Evolutionary conservation across 1,140 invertebrate species (phyloP).

Genomic region (Cepaea nemoralis): DNA sequence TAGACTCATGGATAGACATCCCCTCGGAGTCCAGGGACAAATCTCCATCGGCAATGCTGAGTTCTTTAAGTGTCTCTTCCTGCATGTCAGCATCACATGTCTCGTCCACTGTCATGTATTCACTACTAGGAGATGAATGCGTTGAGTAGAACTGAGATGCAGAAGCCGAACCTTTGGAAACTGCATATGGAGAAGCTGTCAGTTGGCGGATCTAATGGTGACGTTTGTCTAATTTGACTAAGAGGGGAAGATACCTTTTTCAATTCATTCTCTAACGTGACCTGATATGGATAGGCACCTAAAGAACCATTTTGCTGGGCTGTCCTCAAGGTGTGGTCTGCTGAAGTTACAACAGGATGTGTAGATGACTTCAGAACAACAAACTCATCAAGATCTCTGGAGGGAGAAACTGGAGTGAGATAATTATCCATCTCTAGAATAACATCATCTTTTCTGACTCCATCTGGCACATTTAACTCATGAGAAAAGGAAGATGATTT

Average conservation of each 20-base stretch:
- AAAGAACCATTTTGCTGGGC: neutral
- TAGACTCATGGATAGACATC: neutral
- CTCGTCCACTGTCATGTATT: neutral
- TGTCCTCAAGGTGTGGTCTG: neutral
- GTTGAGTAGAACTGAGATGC: conserved; percentile 18
- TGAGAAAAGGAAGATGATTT: neutral
- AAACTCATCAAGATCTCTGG: neutral
- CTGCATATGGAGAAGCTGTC: neutral
- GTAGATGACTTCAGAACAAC: neutral
- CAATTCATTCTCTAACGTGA: neutral
- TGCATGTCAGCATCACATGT: neutral
- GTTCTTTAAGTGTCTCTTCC: neutral
- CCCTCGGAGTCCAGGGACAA: neutral
- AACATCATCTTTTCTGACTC: neutral
- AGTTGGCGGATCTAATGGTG: neutral
- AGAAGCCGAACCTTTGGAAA: neutral
- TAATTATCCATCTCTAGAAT: neutral
- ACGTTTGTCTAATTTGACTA: neutral
- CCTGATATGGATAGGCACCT: neutral
- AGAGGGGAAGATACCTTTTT: neutral
- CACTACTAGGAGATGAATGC: neutral
- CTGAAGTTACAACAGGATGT: neutral
- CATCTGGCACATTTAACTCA: neutral
- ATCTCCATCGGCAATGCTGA: neutral
- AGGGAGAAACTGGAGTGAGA: neutral